Evolutionary conservation across 1,140 invertebrate species (phyloP).

Genomic region (Probaryconus sp.): DNA sequence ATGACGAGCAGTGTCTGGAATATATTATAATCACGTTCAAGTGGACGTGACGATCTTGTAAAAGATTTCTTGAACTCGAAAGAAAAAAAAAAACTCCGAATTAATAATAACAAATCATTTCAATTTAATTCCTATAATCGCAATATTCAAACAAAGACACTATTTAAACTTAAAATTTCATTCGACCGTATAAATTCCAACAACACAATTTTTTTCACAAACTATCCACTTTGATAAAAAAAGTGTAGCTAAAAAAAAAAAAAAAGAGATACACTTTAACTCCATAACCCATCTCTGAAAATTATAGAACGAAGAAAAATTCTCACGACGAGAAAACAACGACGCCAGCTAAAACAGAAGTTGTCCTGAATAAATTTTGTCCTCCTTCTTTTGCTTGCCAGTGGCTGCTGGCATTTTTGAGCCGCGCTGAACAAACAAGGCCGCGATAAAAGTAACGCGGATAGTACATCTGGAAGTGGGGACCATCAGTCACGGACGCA

Average conservation of each 20-base stretch:
- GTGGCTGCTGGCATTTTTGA: slow-evolving; percentile 52
- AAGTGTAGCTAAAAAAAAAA: too few relatives aligned
- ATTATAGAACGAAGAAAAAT: too few relatives aligned
- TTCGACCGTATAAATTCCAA: too few relatives aligned
- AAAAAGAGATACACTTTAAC: too few relatives aligned
- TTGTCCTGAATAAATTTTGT: slow-evolving; percentile 33
- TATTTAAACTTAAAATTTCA: too few relatives aligned
- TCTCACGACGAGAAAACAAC: slow-evolving; percentile 6
- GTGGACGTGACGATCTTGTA: slow-evolving; percentile 49
- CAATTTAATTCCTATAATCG: too few relatives aligned
- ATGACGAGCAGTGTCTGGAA: slow-evolving; percentile 27
- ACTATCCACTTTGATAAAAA: too few relatives aligned
- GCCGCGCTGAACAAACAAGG: slow-evolving; percentile 76
- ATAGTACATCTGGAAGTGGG: slow-evolving; percentile 77
- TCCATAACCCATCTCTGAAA: too few relatives aligned
- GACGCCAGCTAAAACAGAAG: slow-evolving; percentile 30
- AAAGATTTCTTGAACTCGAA: slow-evolving; percentile 53
- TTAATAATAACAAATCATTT: too few relatives aligned
- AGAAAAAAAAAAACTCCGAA: too few relatives aligned
- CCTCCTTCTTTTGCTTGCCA: not conserved
- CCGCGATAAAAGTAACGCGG: slow-evolving; percentile 76
- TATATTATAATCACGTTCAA: slow-evolving; percentile 43
- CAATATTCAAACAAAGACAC: too few relatives aligned
- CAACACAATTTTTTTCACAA: too few relatives aligned
- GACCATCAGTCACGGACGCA: slow-evolving; percentile 78